Evolutionary conservation across 2,888 invertebrate species (phyloP), one percentile per base, ranked within the genome.

Genomic region (Coleophora deauratella): DNA sequence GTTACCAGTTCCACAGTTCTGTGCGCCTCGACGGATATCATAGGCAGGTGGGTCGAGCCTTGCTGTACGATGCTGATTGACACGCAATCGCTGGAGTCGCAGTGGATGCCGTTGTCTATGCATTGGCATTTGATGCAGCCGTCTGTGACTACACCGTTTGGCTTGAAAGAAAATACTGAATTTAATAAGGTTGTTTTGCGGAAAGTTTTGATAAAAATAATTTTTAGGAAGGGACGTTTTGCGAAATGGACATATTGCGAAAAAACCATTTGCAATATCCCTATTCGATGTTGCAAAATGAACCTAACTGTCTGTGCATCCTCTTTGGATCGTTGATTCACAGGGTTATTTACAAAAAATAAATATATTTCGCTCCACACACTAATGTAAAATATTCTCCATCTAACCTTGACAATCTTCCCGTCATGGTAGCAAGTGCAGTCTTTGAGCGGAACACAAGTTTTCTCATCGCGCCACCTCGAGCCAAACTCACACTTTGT

Each of bases 51-150:
- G 0, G 71, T 68, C 38, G 66, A 56, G 1, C 66, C 67, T 0
- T 48, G 41, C 0, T 39, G 13, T 0, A 62, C 59, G 1, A 57
- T 47, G 4, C 39, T 32, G n/a, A 65, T 46, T n/a, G 56, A 47
- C 7, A 68, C 54, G 50, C 91, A 91, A 1, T 72, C 67, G 13
- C 62, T 79, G 27, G 85, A 71, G 61, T 91, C 90, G 62, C 96
- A 96, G 35, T 89, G 87, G 44, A 92, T 89, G 14, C 86, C 87
- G 72, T 96, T 95, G 59, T 93, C 88, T 7, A 93, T 79, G 56
- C 96, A 96, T 54, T 95, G 95, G 59, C 96, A 96, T 10, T 89
- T 85, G 55, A 90, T 88, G 59, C 93, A 93, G 0, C 88, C 89
- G 1, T 89, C 89, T 10, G 72, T 56, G 2, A 88, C 67, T 0